Conservation (phyloP, 1,140 invertebrate genomes). For the Heliothis subflexa region DNA sequence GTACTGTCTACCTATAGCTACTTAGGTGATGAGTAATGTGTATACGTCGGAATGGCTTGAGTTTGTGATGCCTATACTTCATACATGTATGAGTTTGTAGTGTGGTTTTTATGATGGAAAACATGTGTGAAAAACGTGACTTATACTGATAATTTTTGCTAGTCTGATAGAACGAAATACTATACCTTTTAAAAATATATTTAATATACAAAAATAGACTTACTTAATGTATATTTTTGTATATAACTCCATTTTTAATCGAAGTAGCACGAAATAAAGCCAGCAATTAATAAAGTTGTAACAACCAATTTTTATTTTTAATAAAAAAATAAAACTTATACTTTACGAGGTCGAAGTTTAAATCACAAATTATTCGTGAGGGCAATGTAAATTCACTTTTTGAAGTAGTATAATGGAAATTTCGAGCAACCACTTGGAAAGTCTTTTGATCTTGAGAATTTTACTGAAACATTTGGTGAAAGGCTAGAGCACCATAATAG, state of each 20-base stretch:
- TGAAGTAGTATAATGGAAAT: conserved; percentile 78
- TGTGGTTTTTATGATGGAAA: no score
- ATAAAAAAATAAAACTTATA: conserved; percentile 45
- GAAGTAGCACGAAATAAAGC: not conserved
- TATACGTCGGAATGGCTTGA: no score
- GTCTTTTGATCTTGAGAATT: conserved; percentile 80
- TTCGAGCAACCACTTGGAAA: conserved; percentile 79
- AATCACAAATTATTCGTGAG: conserved; percentile 59
- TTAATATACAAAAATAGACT: no score
- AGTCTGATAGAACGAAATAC: not conserved
- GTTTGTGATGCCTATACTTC: no score
- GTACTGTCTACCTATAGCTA: no score
- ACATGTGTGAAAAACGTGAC: no score
- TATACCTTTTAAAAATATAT: no score
- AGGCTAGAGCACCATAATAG: conserved; percentile 63
- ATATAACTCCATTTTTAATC: not conserved
- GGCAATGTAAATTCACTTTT: conserved; percentile 73
- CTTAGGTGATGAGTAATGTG: no score
- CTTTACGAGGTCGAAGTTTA: conserved; percentile 47
- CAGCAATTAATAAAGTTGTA: conserved; percentile 50
- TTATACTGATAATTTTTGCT: no score
- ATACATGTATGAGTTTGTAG: no score
- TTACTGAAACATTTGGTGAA: conserved; percentile 68
- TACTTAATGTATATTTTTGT: not conserved
- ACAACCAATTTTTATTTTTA: conserved; percentile 46